Conservation (phyloP, 2,888 invertebrate species). For the Helicoverpa assulta region DNA sequence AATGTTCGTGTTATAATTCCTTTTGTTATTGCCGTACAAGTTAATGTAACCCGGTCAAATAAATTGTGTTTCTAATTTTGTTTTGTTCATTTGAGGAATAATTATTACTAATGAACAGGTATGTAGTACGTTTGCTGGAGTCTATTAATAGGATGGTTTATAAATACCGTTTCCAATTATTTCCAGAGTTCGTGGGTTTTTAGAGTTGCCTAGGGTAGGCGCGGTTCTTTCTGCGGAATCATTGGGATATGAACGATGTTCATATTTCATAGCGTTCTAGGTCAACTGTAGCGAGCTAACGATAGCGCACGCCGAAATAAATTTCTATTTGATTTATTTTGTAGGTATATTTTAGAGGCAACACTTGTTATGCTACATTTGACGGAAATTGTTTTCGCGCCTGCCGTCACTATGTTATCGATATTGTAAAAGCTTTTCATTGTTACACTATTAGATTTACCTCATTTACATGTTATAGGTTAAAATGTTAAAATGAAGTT, state of each 20-base stretch:
- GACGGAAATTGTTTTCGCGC: slow-evolving; percentile 6
- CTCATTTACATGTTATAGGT: neutral
- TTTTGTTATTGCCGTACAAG: slow-evolving; percentile 51
- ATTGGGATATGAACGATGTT: slow-evolving; percentile 61
- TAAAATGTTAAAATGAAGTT: neutral
- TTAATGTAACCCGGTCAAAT: slow-evolving; percentile 35
- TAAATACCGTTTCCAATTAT: slow-evolving; percentile 55
- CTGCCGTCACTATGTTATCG: neutral
- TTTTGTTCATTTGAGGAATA: slow-evolving; percentile 13
- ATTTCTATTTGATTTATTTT: slow-evolving; percentile 67
- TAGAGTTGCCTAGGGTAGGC: slow-evolving; percentile 40
- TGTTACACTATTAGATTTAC: neutral
- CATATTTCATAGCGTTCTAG: slow-evolving; percentile 67
- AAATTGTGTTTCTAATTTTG: slow-evolving; percentile 36
- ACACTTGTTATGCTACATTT: slow-evolving; percentile 31
- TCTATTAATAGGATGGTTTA: slow-evolving; percentile 39
- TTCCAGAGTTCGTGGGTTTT: slow-evolving; percentile 45
- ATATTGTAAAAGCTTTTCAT: neutral
- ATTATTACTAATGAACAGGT: slow-evolving; percentile 16
- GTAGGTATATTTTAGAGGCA: slow-evolving; percentile 45
- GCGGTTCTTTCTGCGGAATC: slow-evolving; percentile 57
- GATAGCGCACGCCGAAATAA: slow-evolving; percentile 62
- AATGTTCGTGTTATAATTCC: slow-evolving; percentile 56
- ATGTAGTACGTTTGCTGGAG: slow-evolving; percentile 7
- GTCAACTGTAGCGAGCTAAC: slow-evolving; percentile 63